phyloP scores from a whole-genome alignment of 2,797 vertebrate genomes.

The Pelochelys cantorii region DNA sequence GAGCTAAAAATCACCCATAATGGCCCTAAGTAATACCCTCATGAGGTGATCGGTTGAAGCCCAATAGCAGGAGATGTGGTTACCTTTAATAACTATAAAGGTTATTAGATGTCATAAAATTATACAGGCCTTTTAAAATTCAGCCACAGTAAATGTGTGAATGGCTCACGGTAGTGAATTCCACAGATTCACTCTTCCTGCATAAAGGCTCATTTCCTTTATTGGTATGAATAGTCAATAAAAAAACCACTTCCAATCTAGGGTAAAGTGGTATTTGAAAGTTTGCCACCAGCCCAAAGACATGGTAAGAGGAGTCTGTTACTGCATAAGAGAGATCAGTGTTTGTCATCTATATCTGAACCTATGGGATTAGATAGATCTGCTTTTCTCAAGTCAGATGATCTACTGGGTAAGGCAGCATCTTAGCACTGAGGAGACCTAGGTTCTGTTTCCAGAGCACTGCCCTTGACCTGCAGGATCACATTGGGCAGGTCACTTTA shows the following conservation, averaged over 20 bases:
- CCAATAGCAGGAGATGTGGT: slow-evolving; percentile 25
- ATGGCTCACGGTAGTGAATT: slow-evolving; percentile 52
- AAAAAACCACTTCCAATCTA: slow-evolving; percentile 16
- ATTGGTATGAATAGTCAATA: slow-evolving; percentile 40
- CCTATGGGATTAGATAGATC: background rate
- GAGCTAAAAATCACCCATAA: background rate
- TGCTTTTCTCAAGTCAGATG: background rate
- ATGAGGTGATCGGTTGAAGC: background rate
- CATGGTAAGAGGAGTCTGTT: background rate
- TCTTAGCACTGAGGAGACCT: background rate
- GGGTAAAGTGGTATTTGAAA: slow-evolving; percentile 50
- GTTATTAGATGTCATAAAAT: slow-evolving; percentile 71
- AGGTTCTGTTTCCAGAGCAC: background rate
- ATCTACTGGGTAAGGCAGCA: background rate
- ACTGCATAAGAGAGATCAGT: background rate
- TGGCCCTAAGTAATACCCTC: background rate
- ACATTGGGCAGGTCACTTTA: background rate
- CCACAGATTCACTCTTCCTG: slow-evolving; percentile 50
- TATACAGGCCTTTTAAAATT: slow-evolving; percentile 46
- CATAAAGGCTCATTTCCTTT: slow-evolving; percentile 42
- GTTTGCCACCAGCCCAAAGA: background rate
- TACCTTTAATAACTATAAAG: slow-evolving; percentile 41
- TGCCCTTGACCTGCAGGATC: background rate
- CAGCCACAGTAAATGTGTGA: slow-evolving; percentile 28
- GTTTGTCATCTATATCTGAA: background rate